These are phyloP conservation scores for Protaetia brevitarsis DNA, from an alignment of 1,140 invertebrate genomes.

Conservation along the genomic window DNA sequence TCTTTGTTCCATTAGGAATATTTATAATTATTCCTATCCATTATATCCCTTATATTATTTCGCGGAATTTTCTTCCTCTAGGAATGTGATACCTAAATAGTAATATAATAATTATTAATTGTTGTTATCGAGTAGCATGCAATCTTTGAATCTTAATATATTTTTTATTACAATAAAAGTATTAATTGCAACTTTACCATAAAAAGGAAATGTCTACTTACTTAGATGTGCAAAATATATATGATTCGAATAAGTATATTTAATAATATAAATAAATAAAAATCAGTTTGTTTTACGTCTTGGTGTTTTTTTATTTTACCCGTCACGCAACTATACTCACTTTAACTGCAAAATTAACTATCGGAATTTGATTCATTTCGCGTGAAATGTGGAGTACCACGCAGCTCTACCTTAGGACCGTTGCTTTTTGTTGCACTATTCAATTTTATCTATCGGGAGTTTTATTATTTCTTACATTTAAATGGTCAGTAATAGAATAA, in stretches of 20 bases:
- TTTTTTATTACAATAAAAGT: slow-evolving; percentile 12
- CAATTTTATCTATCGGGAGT: neutral
- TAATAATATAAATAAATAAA: neutral
- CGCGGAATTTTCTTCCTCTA: neutral
- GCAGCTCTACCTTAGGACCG: no score
- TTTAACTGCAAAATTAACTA: no score
- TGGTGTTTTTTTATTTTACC: neutral
- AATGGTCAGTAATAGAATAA: no score
- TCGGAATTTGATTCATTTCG: no score
- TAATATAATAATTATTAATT: neutral
- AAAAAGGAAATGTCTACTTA: no score
- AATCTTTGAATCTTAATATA: slow-evolving; percentile 8
- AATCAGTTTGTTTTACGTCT: neutral
- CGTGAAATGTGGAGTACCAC: no score
- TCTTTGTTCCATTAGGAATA: neutral
- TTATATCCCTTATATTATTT: no score
- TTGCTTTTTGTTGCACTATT: no score
- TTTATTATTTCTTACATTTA: neutral
- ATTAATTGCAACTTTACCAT: no score
- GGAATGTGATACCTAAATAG: neutral
- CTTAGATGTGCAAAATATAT: no score
- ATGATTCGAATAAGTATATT: neutral
- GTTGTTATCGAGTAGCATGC: no score
- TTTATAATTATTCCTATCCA: neutral
- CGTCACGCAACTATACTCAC: no score